Percentiles rank a stretch among this genome's conserved stretches.
Evolutionary conservation across 2,888 invertebrate species (phyloP).

Genomic region (Drosophila ochracea): DNA sequence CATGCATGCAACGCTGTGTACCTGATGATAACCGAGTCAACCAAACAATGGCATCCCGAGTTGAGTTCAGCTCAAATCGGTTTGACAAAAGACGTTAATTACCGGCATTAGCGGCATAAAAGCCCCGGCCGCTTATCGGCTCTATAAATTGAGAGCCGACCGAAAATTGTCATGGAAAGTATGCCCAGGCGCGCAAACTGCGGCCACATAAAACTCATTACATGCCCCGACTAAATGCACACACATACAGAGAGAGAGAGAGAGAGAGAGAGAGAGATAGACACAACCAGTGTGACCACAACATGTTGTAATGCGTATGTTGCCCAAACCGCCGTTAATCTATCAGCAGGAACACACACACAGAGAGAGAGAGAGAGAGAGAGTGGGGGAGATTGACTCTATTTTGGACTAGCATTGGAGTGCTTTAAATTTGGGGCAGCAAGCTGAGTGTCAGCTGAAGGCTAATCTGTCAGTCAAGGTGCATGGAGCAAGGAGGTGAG

Average conservation of each 20-base stretch:
- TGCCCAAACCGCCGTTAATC: constrained; percentile 16
- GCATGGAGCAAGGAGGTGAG: neutral
- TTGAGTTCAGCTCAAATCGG: constrained; percentile 43
- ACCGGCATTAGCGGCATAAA: constrained; percentile 66
- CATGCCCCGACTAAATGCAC: constrained; percentile 46
- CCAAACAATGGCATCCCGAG: constrained; percentile 25
- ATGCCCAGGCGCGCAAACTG: constrained; percentile 47
- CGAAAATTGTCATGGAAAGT: constrained; percentile 53
- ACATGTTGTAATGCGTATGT: constrained; percentile 68
- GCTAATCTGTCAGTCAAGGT: constrained; percentile 64
- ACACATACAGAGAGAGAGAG: neutral
- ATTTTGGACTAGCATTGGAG: neutral
- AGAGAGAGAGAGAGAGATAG: constrained; percentile 2
- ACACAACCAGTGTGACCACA: constrained; percentile 56
- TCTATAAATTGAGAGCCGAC: constrained; percentile 60
- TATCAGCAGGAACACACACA: constrained; percentile 38
- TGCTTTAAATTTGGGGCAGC: constrained; percentile 28
- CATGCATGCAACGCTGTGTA: constrained; percentile 4
- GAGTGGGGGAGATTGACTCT: neutral
- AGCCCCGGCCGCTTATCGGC: constrained; percentile 57
- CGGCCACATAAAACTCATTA: constrained; percentile 74
- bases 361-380: neutral
- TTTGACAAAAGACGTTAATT: constrained; percentile 76
- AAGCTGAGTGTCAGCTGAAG: constrained; percentile 55
- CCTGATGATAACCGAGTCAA: constrained; percentile 11